These are phyloP conservation scores for Scartelaos histophorus DNA, from an alignment of 2,113 vertebrate genomes.

Conservation along the genomic window DNA sequence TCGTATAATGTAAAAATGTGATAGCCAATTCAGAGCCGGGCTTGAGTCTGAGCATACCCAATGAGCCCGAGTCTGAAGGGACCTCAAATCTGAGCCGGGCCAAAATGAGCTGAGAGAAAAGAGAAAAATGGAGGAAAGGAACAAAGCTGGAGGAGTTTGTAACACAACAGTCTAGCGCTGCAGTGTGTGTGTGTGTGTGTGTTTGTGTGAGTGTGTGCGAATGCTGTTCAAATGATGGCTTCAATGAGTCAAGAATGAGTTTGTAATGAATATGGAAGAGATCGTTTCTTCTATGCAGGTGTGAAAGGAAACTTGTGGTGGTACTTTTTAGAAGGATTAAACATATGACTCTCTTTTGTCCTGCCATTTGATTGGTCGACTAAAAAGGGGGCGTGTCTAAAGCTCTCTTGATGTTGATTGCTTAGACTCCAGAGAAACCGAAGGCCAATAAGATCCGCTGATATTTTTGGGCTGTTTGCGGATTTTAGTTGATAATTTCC, in stretches of 20 bases:
- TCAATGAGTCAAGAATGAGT: neutral
- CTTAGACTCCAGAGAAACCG: no score
- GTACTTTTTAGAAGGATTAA: no score
- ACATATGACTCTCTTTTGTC: no score
- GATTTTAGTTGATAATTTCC: no score
- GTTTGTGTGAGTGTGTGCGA: neutral
- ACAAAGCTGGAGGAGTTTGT: conserved; percentile 5
- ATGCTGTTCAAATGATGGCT: neutral
- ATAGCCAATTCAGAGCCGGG: conserved; percentile 64
- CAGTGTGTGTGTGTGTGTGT: neutral
- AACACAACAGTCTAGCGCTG: conserved; percentile 28
- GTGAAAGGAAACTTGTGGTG: no score
- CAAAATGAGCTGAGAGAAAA: conserved; percentile 40
- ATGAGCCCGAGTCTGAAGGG: conserved; percentile 50
- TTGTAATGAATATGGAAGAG: neutral
- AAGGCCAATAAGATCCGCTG: no score
- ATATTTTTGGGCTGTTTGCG: no score
- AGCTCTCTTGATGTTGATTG: no score
- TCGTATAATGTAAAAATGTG: conserved; percentile 70
- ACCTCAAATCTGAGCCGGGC: conserved; percentile 37
- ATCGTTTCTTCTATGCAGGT: no score
- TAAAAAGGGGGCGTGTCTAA: no score
- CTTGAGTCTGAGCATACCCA: conserved; percentile 58
- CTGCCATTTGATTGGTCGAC: no score
- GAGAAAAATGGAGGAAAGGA: conserved; percentile 17